Percentiles rank a stretch among this genome's conserved stretches.
These are phyloP conservation scores for Machimus rusticus DNA, from an alignment of 2,888 invertebrate species.

Conservation along the genomic window DNA sequence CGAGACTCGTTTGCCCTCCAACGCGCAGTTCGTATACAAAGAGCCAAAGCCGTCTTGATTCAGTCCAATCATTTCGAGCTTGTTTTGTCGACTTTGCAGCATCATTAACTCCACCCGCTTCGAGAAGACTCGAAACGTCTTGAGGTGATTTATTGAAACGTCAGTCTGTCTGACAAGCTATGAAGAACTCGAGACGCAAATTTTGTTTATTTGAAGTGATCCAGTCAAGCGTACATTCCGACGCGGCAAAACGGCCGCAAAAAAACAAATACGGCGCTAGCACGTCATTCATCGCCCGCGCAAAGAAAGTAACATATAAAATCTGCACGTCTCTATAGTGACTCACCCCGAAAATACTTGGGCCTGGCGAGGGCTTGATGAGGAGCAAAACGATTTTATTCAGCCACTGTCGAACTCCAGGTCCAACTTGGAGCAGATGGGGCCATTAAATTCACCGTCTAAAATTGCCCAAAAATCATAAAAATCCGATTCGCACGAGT, in stretches of 20 bases:
- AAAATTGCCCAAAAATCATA: background rate
- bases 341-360: background rate
- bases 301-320: background rate
- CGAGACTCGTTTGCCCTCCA: background rate
- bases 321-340: background rate
- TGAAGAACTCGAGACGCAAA: background rate
- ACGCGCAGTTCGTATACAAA: background rate
- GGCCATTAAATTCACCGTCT: background rate
- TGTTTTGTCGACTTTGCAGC: background rate
- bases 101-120: background rate
- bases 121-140: background rate
- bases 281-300: background rate
- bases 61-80: background rate
- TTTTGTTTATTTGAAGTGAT: background rate
- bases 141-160: conserved; percentile 14
- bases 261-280: background rate
- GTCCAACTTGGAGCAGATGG: background rate
- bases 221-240: background rate
- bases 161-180: background rate
- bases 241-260: background rate
- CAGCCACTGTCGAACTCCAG: background rate
- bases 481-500: background rate
- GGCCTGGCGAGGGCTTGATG: background rate
- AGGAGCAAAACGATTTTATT: background rate
- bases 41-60: background rate